Evolutionary conservation across 37 sponge, comb jelly and placozoan genomes (phyloP).

Genomic region (Crambe crambe): DNA sequence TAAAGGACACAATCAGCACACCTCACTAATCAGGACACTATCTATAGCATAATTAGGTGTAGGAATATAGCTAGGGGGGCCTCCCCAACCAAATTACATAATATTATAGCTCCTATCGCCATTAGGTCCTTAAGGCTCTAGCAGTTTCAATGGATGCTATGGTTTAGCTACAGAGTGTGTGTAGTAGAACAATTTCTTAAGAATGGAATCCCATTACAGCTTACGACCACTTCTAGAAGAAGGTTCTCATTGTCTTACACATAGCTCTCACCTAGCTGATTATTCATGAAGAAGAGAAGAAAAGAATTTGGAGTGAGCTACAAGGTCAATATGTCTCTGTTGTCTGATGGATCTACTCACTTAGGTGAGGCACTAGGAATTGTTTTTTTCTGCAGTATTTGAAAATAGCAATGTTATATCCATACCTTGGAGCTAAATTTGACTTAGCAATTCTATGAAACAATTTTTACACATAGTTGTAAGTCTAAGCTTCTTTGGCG

Average conservation of each 20-base stretch:
- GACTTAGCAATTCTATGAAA: conserved; percentile 29
- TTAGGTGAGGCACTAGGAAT: conserved; percentile 53
- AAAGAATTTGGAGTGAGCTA: conserved; percentile 31
- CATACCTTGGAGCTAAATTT: conserved; percentile 33
- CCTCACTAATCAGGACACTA: too few relatives aligned
- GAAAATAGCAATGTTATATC: conserved; percentile 17
- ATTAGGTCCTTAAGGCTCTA: conserved; percentile 16
- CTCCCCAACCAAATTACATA: too few relatives aligned
- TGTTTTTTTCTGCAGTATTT: conserved; percentile 24
- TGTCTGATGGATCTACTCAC: conserved; percentile 49
- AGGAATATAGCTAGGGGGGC: too few relatives aligned
- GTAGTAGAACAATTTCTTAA: conserved; percentile 31
- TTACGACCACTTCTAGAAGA: conserved; percentile 14
- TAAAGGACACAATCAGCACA: too few relatives aligned
- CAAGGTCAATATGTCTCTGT: conserved; percentile 41
- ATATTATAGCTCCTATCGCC: too few relatives aligned
- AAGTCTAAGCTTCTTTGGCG: conserved; percentile 33
- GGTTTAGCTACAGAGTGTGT: conserved; percentile 24
- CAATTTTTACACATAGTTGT: conserved; percentile 28
- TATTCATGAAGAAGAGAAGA: conserved; percentile 3
- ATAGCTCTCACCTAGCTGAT: conserved; percentile 26
- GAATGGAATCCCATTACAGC: conserved; percentile 11
- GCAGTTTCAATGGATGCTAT: conserved; percentile 5
- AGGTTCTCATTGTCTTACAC: conserved; percentile 1
- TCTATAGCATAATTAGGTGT: too few relatives aligned